phyloP scores from a whole-genome alignment of 1,140 invertebrate genomes.

The Calosoma granatense region DNA sequence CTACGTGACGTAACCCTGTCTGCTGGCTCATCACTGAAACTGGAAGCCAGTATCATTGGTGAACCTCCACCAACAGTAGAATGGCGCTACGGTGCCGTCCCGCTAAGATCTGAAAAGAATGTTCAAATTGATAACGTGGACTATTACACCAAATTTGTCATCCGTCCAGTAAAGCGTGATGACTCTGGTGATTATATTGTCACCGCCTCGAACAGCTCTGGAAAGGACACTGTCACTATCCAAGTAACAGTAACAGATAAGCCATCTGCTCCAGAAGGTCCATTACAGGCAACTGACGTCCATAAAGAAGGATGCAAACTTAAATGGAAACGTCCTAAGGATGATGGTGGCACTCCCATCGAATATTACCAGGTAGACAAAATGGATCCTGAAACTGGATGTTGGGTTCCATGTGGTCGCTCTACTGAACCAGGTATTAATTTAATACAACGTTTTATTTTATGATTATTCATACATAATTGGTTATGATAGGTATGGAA shows the following conservation, averaged over 20 bases:
- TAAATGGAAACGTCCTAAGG: slow-evolving; percentile 87
- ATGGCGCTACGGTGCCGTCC: slow-evolving; percentile 66
- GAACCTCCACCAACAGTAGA: slow-evolving; percentile 85
- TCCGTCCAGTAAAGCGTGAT: slow-evolving; percentile 65
- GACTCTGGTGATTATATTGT: slow-evolving; percentile 87
- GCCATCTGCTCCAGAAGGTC: slow-evolving; percentile 77
- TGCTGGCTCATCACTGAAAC: slow-evolving; percentile 84
- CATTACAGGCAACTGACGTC: slow-evolving; percentile 79
- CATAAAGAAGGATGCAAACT: slow-evolving; percentile 89
- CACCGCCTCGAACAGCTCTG: slow-evolving; percentile 72
- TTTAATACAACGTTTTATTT: slow-evolving; percentile 35
- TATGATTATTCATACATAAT: slow-evolving; percentile 9
- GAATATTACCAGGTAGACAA: slow-evolving; percentile 93
- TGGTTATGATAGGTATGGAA: too few species aligned
- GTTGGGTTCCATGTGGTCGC: slow-evolving; percentile 84
- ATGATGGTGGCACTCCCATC: slow-evolving; percentile 79
- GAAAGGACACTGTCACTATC: slow-evolving; percentile 80
- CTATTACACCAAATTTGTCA: slow-evolving; percentile 79
- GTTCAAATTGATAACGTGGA: slow-evolving; percentile 74
- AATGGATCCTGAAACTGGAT: slow-evolving; percentile 84
- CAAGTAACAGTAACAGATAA: slow-evolving; percentile 89
- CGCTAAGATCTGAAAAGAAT: slow-evolving; percentile 44
- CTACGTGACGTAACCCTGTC: slow-evolving; percentile 80
- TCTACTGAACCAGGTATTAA: slow-evolving; percentile 71
- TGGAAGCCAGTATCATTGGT: slow-evolving; percentile 83